Percentiles rank a stretch among this genome's conserved stretches.
Evolutionary conservation across 2,113 vertebrate genomes (phyloP).

Genomic region (Glareola pratincola): DNA sequence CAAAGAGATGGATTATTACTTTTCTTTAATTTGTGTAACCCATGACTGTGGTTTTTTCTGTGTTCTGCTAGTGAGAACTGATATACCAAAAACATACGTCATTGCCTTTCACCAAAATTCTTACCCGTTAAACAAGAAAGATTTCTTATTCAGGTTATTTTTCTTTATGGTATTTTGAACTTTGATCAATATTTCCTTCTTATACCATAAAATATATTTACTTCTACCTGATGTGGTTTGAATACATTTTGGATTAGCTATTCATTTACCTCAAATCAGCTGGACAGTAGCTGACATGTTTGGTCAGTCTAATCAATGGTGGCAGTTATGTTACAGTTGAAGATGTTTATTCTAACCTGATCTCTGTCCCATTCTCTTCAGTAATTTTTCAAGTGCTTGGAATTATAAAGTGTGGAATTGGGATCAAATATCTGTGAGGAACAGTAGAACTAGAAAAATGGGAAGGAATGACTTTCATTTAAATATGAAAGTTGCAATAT

Average conservation of each 20-base stretch:
- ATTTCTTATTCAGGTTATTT: not conserved
- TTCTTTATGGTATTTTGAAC: not conserved
- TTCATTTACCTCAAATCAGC: not conserved
- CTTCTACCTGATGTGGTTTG: not conserved
- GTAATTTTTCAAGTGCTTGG: not conserved
- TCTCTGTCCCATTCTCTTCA: no score
- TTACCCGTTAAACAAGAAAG: not conserved
- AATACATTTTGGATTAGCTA: not conserved
- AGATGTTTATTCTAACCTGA: not conserved
- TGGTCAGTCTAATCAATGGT: not conserved
- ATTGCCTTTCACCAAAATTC: not conserved
- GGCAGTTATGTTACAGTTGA: not conserved
- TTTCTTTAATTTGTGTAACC: not conserved
- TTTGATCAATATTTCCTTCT: not conserved
- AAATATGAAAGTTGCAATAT: not conserved
- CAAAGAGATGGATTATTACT: not conserved
- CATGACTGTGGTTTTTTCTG: not conserved
- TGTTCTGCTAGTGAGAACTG: not conserved
- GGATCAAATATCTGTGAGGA: not conserved
- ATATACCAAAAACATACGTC: not conserved
- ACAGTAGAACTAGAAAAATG: not conserved
- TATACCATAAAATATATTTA: not conserved
- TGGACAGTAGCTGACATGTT: not conserved
- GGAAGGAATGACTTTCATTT: not conserved
- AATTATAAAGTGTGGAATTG: not conserved